Evolutionary conservation across 1,140 invertebrate species (phyloP).

Genomic region (Macrosteles quadrilineatus): DNA sequence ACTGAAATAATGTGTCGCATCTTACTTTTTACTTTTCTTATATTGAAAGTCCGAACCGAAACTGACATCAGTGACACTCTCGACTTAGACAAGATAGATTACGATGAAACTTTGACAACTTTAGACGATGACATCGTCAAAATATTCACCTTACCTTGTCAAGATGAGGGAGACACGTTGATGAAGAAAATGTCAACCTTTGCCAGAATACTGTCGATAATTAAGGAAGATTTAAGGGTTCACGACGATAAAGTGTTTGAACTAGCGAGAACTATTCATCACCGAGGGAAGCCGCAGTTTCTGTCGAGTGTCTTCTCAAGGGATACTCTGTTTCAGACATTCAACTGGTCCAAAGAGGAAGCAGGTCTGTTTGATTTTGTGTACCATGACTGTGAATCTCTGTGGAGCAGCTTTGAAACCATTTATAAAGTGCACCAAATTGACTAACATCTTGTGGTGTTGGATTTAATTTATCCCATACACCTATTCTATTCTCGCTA

Average conservation of each 20-base stretch:
- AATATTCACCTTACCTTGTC: neutral
- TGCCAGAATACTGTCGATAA: neutral
- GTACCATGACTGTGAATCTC: conserved; percentile 3
- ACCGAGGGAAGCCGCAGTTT: neutral
- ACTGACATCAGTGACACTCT: too few species aligned
- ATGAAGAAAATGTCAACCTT: neutral
- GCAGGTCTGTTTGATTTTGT: neutral
- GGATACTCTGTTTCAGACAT: neutral
- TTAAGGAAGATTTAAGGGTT: neutral
- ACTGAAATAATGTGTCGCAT: too few species aligned
- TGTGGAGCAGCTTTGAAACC: neutral
- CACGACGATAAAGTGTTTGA: neutral
- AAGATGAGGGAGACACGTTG: neutral
- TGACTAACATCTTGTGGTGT: too few species aligned
- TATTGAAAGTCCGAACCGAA: too few species aligned
- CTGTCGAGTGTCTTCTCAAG: neutral
- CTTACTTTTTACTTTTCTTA: too few species aligned
- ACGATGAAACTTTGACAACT: too few species aligned
- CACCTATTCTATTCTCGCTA: too few species aligned
- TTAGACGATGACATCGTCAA: neutral
- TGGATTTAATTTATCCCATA: too few species aligned
- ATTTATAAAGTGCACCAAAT: conserved; percentile 1
- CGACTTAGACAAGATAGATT: too few species aligned
- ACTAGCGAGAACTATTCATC: neutral
- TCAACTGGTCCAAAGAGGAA: neutral